These are phyloP conservation scores for Carapus acus DNA, from an alignment of 2,797 vertebrate genomes.

Conservation along the genomic window DNA sequence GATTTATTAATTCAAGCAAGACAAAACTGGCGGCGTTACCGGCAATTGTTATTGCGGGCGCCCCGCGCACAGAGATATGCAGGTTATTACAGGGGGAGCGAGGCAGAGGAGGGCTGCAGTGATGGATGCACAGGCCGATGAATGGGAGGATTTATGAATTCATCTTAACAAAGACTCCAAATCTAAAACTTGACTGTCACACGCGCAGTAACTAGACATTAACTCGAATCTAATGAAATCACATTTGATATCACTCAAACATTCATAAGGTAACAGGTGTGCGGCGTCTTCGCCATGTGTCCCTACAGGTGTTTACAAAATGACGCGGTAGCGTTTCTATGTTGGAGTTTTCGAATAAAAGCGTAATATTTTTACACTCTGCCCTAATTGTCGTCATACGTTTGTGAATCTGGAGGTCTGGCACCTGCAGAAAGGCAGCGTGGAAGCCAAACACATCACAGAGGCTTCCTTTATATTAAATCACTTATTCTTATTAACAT, in stretches of 20 bases:
- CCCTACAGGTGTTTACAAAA: too few relatives aligned
- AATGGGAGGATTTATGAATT: constrained; percentile 25
- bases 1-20: constrained; percentile 73
- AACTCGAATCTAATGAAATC: neutral
- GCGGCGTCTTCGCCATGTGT: neutral
- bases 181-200: constrained; percentile 2
- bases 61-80: constrained; percentile 27
- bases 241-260: constrained; percentile 2
- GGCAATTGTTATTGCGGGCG: constrained; percentile 55
- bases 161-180: neutral
- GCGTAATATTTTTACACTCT: too few relatives aligned
- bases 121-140: constrained; percentile 29
- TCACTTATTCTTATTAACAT: too few relatives aligned
- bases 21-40: constrained; percentile 64
- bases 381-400: too few relatives aligned
- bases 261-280: neutral
- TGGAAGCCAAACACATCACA: too few relatives aligned
- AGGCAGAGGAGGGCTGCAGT: constrained; percentile 25
- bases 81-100: constrained; percentile 45
- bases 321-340: too few relatives aligned
- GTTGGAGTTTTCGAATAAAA: too few relatives aligned
- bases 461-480: too few relatives aligned
- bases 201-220: neutral
- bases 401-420: too few relatives aligned
- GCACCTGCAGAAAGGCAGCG: too few relatives aligned